phyloP scores from a whole-genome alignment of 2,797 vertebrate genomes.

The Paedocypris micromegethes region DNA sequence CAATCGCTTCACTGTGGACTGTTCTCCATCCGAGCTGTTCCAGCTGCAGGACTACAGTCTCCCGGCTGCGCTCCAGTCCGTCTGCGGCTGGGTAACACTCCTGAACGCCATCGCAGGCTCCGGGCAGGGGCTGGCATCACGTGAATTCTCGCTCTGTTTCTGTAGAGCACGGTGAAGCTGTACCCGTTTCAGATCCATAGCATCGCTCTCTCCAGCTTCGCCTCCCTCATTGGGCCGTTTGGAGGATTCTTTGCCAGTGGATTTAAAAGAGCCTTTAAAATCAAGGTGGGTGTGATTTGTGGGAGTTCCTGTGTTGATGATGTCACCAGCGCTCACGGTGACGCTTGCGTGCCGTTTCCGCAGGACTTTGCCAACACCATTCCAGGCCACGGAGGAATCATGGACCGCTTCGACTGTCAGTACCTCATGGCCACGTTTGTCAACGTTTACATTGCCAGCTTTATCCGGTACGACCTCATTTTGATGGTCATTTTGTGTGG shows the following conservation, averaged over 20 bases:
- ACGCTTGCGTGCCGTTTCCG: conserved; percentile 15
- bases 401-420: conserved; percentile 97
- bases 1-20: conserved; percentile 85
- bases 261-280: conserved; percentile 98
- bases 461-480: conserved; percentile 86
- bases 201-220: conserved; percentile 87
- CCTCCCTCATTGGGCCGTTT: conserved; percentile 89
- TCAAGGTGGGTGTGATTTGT: conserved; percentile 75
- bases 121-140: too few species aligned
- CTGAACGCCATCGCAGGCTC: too few species aligned
- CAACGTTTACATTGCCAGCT: conserved; percentile 94
- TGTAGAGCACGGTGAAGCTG: conserved; percentile 79
- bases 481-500: too few species aligned
- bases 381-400: conserved; percentile 93
- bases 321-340: neutral
- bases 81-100: conserved; percentile 73
- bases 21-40: conserved; percentile 87
- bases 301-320: neutral
- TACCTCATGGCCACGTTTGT: conserved; percentile 97
- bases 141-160: neutral
- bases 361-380: conserved; percentile 96
- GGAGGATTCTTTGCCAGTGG: conserved; percentile 97
- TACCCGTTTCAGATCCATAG: conserved; percentile 96
- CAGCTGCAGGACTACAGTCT: conserved; percentile 83
- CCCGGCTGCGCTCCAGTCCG: conserved; percentile 69